phyloP scores from a whole-genome alignment of 2,113 vertebrate genomes.

The Diglossa brunneiventris region DNA sequence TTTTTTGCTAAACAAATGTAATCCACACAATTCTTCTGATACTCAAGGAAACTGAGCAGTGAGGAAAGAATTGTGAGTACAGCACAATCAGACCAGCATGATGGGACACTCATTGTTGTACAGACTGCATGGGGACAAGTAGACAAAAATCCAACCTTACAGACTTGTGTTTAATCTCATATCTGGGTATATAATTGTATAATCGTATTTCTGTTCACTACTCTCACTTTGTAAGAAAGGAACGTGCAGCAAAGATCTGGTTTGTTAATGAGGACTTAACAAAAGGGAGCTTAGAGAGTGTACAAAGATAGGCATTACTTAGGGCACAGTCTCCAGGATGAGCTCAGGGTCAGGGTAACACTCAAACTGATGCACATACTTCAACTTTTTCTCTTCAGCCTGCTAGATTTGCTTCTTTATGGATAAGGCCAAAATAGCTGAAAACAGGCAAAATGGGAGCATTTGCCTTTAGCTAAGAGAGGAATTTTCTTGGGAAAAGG shows the following conservation, averaged over 20 bases:
- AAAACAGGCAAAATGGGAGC: not conserved
- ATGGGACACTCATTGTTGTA: rapidly evolving
- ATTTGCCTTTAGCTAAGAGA: not conserved
- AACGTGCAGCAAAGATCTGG: not conserved
- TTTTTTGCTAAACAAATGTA: not conserved
- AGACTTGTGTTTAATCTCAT: not conserved
- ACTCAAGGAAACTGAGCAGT: not conserved
- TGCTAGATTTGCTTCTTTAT: not conserved
- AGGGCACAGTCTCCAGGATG: not conserved
- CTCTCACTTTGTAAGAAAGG: not conserved
- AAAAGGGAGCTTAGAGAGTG: not conserved
- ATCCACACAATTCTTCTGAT: not conserved
- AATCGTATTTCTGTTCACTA: not conserved
- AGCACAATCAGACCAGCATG: rapidly evolving
- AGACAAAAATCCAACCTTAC: not conserved
- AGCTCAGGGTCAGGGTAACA: not conserved
- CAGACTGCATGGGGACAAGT: not conserved
- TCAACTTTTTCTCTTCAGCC: not conserved
- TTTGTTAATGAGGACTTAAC: not conserved
- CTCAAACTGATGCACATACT: not conserved
- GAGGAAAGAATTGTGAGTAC: not conserved
- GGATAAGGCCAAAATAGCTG: not conserved
- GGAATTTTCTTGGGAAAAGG: not conserved
- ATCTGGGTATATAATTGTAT: not conserved
- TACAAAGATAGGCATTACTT: not conserved